These are phyloP conservation scores for Cyclargus thomasi DNA, from an alignment of 1,140 invertebrate species.

Conservation along the genomic window DNA sequence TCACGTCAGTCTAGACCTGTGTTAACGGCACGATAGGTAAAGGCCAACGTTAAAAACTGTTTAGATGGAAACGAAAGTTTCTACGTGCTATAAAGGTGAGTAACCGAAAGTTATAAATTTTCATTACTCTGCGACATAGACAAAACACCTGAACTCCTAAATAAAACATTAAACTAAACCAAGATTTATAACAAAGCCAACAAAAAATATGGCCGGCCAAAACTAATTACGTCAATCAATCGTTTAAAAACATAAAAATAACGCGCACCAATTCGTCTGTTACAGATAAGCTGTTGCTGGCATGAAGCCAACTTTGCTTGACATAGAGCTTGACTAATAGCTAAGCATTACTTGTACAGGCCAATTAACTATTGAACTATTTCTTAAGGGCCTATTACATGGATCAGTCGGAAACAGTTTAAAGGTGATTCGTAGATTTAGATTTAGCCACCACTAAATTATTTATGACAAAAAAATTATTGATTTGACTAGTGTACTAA, in stretches of 20 bases:
- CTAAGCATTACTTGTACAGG: conserved; percentile 14
- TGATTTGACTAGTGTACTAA: too few relatives aligned
- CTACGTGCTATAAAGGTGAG: too few relatives aligned
- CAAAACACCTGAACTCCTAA: not conserved
- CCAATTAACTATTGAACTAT: conserved; percentile 11
- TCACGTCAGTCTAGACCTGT: too few relatives aligned
- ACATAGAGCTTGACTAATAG: conserved; percentile 8
- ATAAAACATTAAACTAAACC: not conserved
- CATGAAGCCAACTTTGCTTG: conserved; percentile 18
- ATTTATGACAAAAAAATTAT: too few relatives aligned
- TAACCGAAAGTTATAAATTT: not conserved
- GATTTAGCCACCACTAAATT: not conserved
- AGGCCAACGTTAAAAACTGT: too few relatives aligned
- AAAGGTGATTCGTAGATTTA: not conserved
- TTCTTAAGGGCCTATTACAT: not conserved
- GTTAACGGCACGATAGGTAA: too few relatives aligned
- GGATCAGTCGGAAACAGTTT: not conserved
- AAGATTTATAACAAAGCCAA: not conserved
- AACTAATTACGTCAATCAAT: conserved; percentile 17
- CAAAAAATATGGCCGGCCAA: conserved; percentile 11
- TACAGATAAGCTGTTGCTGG: conserved; percentile 26
- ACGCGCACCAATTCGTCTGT: conserved; percentile 16
- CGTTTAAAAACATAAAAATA: conserved; percentile 17
- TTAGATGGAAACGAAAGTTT: too few relatives aligned
- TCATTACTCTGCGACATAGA: not conserved